phyloP scores from a whole-genome alignment of 1,140 invertebrate species.

The Drosophila persimilis region DNA sequence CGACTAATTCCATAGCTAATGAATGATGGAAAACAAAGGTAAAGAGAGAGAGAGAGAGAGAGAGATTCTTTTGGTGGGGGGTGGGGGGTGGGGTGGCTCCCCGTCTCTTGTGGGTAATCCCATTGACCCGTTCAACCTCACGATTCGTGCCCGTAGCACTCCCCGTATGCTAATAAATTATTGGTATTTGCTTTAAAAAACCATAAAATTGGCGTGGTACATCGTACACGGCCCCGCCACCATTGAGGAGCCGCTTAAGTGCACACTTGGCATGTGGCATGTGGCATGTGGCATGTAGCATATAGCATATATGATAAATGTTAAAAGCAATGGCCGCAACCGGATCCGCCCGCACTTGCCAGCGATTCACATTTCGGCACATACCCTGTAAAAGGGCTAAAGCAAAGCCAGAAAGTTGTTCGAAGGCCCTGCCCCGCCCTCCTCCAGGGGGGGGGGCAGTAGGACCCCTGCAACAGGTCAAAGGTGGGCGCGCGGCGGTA shows the following conservation, averaged over 20 bases:
- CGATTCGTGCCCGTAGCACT: constrained; percentile 14
- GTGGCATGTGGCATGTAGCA: not conserved
- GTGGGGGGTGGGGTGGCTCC: no score
- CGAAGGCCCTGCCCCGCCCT: no score
- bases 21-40: no score
- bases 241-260: constrained; percentile 40
- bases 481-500: constrained; percentile 17
- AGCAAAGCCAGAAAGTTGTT: no score
- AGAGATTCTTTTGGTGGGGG: not conserved
- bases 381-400: no score
- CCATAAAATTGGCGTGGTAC: constrained; percentile 40
- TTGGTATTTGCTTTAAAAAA: constrained; percentile 56
- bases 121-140: constrained; percentile 21
- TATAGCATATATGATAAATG: constrained; percentile 52
- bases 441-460: no score
- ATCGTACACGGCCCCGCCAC: not conserved
- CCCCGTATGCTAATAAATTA: constrained; percentile 56
- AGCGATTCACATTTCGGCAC: no score
- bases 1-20: no score
- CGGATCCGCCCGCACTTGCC: not conserved
- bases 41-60: not conserved
- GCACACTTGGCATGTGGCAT: constrained; percentile 43
- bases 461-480: constrained; percentile 27
- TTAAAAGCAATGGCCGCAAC: constrained; percentile 48
- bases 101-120: constrained; percentile 25